Percentiles rank a stretch among this genome's conserved stretches.
These are phyloP conservation scores for Engraulis encrasicolus DNA, from an alignment of 2,113 vertebrate species.

Conservation along the genomic window DNA sequence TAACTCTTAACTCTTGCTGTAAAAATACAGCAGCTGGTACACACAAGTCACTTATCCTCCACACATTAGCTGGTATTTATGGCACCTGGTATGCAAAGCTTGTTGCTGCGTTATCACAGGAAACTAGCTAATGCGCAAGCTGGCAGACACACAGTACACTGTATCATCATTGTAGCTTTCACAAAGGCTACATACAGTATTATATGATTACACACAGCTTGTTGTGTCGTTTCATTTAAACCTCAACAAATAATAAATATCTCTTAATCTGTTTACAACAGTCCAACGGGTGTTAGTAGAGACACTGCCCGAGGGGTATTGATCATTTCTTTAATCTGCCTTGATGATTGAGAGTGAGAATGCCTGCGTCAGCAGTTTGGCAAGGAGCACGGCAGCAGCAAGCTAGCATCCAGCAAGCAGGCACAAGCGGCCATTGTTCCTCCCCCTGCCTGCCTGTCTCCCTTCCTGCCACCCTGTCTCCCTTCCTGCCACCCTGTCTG, in stretches of 20 bases:
- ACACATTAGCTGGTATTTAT: too few species aligned
- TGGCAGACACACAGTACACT: too few species aligned
- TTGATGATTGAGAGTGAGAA: constrained; percentile 11
- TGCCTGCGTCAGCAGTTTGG: constrained; percentile 10
- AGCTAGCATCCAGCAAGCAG: too few species aligned
- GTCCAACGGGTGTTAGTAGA: background rate
- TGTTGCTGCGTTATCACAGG: too few species aligned
- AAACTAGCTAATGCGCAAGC: too few species aligned
- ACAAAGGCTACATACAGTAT: background rate
- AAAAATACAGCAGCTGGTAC: too few species aligned
- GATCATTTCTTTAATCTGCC: constrained; percentile 11
- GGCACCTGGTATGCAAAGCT: too few species aligned
- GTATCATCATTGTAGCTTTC: background rate
- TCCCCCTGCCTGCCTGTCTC: background rate
- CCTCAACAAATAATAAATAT: background rate
- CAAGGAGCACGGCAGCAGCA: background rate
- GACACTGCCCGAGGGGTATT: background rate
- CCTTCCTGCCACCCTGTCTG: too few species aligned
- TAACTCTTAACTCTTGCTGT: too few species aligned
- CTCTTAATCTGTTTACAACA: background rate
- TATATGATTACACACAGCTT: background rate
- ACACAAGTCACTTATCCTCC: too few species aligned
- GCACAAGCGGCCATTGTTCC: background rate
- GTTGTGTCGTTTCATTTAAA: background rate
- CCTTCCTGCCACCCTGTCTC: too few species aligned